Percentiles rank a stretch among this genome's conserved stretches.
Conservation (phyloP, 1,140 invertebrate species). For the Lucilia sericata region DNA sequence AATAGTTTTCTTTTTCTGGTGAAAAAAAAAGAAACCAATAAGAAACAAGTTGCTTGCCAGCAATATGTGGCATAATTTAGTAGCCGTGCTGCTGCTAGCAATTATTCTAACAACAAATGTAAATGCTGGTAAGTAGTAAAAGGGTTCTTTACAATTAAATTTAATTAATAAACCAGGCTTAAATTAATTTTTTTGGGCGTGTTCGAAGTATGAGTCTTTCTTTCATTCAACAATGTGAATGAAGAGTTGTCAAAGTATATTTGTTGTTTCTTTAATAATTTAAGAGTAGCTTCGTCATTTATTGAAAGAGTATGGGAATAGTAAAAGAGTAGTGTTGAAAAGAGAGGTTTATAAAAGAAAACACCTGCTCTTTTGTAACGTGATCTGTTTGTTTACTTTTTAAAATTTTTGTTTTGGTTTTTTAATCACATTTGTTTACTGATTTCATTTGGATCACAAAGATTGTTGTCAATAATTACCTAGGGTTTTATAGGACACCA, state of each 20-base stretch:
- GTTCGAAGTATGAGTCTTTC: conserved; percentile 14
- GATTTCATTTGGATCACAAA: too few species aligned
- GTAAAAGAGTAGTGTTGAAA: too few species aligned
- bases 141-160: background rate
- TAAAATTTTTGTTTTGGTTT: background rate
- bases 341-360: background rate
- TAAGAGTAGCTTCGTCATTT: background rate
- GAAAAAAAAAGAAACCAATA: background rate
- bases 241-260: conserved; percentile 15
- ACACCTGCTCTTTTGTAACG: conserved; percentile 5
- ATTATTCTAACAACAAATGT: background rate
- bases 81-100: conserved; percentile 9
- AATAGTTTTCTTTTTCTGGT: background rate
- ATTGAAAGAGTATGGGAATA: too few species aligned
- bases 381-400: background rate
- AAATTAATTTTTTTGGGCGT: conserved; percentile 38
- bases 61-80: conserved; percentile 15
- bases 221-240: background rate
- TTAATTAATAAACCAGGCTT: conserved; percentile 9
- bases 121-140: conserved; percentile 10
- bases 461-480: too few species aligned
- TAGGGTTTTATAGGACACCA: too few species aligned
- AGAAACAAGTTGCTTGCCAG: background rate
- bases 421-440: background rate
- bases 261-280: background rate